A percentile compares a stretch with the other conserved stretches of the same genome.
Conservation (phyloP, 2,888 invertebrate species). For the Synergus itoensis region DNA sequence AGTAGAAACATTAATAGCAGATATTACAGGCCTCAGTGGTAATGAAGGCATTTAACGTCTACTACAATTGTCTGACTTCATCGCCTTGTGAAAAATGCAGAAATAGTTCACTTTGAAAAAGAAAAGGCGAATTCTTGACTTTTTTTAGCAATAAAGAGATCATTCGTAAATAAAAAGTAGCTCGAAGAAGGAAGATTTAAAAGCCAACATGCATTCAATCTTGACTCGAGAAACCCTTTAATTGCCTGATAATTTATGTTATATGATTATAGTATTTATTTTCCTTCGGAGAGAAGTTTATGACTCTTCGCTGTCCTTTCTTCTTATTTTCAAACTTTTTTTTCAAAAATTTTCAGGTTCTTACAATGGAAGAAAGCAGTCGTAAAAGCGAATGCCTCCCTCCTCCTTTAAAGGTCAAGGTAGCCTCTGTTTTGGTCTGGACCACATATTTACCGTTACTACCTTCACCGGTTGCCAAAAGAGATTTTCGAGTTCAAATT, state of each 20-base stretch:
- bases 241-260: no score
- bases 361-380: not conserved
- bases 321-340: no score
- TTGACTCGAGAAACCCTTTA: no score
- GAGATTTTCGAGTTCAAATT: not conserved
- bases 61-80: not conserved
- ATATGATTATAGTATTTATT: no score
- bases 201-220: not conserved
- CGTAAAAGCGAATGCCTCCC: not conserved
- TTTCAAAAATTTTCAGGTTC: no score
- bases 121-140: not conserved
- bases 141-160: not conserved
- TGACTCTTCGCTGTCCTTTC: no score
- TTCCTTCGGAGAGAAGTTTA: no score
- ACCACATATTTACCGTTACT: constrained; percentile 19
- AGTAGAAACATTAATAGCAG: not conserved
- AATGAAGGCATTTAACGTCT: not conserved
- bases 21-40: not conserved
- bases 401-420: not conserved
- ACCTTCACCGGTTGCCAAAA: not conserved
- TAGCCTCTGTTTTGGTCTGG: constrained; percentile 1
- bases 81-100: not conserved
- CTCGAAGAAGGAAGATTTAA: not conserved
- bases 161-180: not conserved
- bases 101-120: constrained; percentile 16